phyloP scores from a whole-genome alignment of 2,797 vertebrate genomes.

The Pempheris klunzingeri region DNA sequence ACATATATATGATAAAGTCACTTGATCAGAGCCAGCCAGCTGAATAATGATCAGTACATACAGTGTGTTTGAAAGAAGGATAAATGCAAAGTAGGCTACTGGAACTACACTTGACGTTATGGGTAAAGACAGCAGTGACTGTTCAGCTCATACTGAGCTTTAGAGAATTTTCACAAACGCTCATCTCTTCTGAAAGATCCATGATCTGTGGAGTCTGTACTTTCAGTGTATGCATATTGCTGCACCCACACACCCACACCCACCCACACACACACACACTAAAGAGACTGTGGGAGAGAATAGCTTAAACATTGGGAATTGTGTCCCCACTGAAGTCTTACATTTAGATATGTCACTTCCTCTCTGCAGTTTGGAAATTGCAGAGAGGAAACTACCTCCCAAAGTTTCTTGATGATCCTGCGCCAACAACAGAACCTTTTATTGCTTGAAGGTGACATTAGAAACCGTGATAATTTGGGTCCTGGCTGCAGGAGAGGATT shows the following conservation, averaged over 20 bases:
- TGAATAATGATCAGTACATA: slow-evolving; percentile 12
- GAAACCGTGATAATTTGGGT: slow-evolving; percentile 15
- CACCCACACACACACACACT: slow-evolving; percentile 3
- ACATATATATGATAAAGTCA: background rate
- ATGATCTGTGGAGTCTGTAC: slow-evolving; percentile 43
- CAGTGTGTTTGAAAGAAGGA: slow-evolving; percentile 6
- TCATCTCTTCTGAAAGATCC: slow-evolving; percentile 58
- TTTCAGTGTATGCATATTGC: slow-evolving; percentile 27
- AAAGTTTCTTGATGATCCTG: slow-evolving; percentile 37
- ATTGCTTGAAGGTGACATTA: slow-evolving; percentile 27
- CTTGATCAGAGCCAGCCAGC: slow-evolving; percentile 9
- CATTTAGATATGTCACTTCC: too few relatives aligned
- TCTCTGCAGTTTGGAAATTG: too few relatives aligned
- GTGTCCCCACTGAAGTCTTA: slow-evolving; percentile 1
- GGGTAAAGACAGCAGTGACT: slow-evolving; percentile 30
- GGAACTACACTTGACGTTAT: slow-evolving; percentile 25
- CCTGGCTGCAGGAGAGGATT: slow-evolving; percentile 15
- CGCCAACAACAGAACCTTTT: too few relatives aligned
- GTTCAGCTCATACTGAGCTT: slow-evolving; percentile 30
- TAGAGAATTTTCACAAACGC: slow-evolving; percentile 55
- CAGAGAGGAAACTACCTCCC: slow-evolving; percentile 38
- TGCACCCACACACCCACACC: slow-evolving; percentile 30
- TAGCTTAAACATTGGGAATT: slow-evolving; percentile 7
- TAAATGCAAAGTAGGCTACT: slow-evolving; percentile 17
- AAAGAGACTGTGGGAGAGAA: slow-evolving; percentile 3